Evolutionary conservation across 2,888 invertebrate species (phyloP).

Genomic region (Cataglyphis albicans): DNA sequence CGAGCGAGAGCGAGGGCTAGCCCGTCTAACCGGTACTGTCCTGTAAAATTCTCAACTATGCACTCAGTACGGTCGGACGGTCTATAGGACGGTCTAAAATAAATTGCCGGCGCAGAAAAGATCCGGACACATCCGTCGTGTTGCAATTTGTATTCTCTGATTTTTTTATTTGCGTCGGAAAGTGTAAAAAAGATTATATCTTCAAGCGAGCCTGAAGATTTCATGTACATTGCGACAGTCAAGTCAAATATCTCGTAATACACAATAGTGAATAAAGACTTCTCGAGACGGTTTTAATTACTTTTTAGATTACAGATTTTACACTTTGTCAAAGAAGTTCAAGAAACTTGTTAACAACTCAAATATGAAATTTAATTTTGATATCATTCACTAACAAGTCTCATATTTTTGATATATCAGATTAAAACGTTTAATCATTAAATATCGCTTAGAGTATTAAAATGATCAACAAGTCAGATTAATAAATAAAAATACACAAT

Average conservation of each 20-base stretch:
- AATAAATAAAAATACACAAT: conserved; percentile 13
- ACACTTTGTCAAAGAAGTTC: conserved; percentile 17
- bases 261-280: conserved; percentile 24
- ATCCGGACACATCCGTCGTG: background rate
- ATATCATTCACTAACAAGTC: conserved; percentile 25
- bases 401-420: conserved; percentile 4
- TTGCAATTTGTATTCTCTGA: background rate
- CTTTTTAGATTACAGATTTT: conserved; percentile 33
- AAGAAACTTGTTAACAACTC: conserved; percentile 38
- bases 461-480: conserved; percentile 1
- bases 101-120: conserved; percentile 2
- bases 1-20: conserved; percentile 77
- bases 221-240: background rate
- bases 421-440: background rate
- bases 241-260: conserved; percentile 3
- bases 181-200: background rate
- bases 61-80: conserved; percentile 76
- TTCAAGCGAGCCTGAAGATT: too few relatives aligned
- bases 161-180: background rate
- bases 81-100: conserved; percentile 74
- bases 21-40: conserved; percentile 83
- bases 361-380: conserved; percentile 34
- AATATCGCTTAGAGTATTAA: conserved; percentile 7
- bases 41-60: conserved; percentile 82
- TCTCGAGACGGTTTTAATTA: conserved; percentile 43